phyloP scores from a whole-genome alignment of 30 jellyfish, hydroid and myxozoan species.

The Hydra vulgaris region DNA sequence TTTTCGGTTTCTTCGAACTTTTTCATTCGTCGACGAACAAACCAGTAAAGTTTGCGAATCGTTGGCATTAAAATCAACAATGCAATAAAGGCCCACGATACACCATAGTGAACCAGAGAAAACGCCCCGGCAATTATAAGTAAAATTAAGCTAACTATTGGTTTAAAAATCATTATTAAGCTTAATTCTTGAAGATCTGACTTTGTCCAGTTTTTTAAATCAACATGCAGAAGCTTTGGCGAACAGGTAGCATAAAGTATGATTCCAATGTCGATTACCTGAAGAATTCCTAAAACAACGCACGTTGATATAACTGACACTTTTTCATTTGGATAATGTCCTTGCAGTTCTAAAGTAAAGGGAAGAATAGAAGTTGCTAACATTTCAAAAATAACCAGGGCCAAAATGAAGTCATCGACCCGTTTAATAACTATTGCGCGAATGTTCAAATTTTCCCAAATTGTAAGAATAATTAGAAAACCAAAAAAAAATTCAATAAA shows the following conservation, averaged over 20 bases:
- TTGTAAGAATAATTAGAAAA: conserved; percentile 18
- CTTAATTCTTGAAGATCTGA: conserved; percentile 8
- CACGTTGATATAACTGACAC: conserved; percentile 2
- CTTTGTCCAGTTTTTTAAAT: conserved; percentile 10
- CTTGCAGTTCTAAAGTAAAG: conserved; percentile 22
- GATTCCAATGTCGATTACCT: conserved; percentile 4
- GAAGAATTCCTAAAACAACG: neutral
- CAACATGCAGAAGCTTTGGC: conserved; percentile 25
- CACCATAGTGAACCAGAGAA: conserved; percentile 3
- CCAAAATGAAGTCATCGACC: conserved; percentile 11
- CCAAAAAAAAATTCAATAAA: conserved; percentile 21
- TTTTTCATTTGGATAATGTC: conserved; percentile 16
- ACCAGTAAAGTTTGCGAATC: neutral
- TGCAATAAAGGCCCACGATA: conserved; percentile 26
- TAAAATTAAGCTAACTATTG: conserved; percentile 7
- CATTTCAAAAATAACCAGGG: neutral
- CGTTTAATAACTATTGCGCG: conserved; percentile 25
- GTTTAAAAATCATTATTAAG: neutral
- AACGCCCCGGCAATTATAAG: conserved; percentile 6
- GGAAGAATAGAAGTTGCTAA: conserved; percentile 7
- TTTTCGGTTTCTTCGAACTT: neutral
- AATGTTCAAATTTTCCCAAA: conserved; percentile 24
- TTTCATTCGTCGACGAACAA: conserved; percentile 9
- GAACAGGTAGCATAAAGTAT: conserved; percentile 1
- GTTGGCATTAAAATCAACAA: conserved; percentile 6